A percentile compares a stretch with the other conserved stretches of the same genome.
These are phyloP conservation scores for Aselliscus stoliczkanus DNA, from an alignment of 2,797 vertebrate species.

Conservation along the genomic window DNA sequence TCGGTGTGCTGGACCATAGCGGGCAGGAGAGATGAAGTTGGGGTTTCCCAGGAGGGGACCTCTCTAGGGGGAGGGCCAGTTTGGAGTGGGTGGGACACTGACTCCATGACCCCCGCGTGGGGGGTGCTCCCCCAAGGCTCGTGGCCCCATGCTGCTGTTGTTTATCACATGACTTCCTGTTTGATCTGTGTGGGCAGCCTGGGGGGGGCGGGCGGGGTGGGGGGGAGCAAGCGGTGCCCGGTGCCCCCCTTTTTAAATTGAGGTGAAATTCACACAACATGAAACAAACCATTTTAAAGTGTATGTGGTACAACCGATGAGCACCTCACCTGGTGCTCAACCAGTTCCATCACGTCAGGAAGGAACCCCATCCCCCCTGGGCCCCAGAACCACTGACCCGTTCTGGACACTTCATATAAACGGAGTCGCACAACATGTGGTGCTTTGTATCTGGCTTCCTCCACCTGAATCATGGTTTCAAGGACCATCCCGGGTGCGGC, in stretches of 20 bases:
- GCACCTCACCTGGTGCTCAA: background rate
- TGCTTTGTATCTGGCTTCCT: too few species aligned
- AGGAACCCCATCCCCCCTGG: background rate
- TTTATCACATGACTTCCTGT: background rate
- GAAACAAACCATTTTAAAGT: background rate
- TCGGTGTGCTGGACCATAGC: background rate
- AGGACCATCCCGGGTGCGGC: too few species aligned
- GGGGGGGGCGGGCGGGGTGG: too few species aligned
- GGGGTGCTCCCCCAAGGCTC: fast-evolving
- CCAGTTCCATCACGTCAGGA: background rate
- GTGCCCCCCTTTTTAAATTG: background rate
- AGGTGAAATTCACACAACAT: background rate
- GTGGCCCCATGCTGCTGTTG: background rate
- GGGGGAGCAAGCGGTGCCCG: too few species aligned
- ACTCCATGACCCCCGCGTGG: too few species aligned
- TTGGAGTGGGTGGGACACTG: background rate
- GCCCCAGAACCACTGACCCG: too few species aligned
- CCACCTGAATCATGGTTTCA: too few species aligned
- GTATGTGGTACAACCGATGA: too few species aligned
- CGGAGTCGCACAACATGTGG: too few species aligned
- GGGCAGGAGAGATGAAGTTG: background rate
- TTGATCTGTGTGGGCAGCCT: background rate
- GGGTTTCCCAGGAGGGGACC: background rate
- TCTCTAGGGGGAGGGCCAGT: background rate
- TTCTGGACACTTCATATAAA: too few species aligned